A percentile compares a stretch with the other conserved stretches of the same genome.
These are phyloP conservation scores for Uloborus diversus DNA, from an alignment of 1,140 invertebrate genomes.

Conservation along the genomic window DNA sequence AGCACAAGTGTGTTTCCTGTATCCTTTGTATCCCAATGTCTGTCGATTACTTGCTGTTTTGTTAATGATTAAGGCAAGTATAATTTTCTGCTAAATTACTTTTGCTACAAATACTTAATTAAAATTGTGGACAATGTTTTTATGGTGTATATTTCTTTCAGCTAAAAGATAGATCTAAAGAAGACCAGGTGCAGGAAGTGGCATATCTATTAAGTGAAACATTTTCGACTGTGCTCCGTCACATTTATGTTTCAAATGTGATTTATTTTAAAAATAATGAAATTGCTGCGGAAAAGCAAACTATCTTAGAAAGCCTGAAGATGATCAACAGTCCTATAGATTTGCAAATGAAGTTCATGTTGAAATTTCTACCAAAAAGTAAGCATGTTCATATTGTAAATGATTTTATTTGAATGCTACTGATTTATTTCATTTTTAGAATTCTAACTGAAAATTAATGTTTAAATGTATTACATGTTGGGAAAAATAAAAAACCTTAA, in stretches of 20 bases:
- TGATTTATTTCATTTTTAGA: too few relatives aligned
- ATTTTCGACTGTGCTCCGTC: constrained; percentile 8
- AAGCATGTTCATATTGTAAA: not conserved
- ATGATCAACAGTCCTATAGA: not conserved
- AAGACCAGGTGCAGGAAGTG: not conserved
- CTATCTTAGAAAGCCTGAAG: not conserved
- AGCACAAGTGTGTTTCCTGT: constrained; percentile 1
- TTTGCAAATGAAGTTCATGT: not conserved
- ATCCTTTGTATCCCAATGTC: constrained; percentile 33
- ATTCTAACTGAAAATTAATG: too few relatives aligned
- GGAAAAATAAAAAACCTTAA: too few relatives aligned
- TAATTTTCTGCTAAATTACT: not conserved
- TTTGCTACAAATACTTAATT: not conserved
- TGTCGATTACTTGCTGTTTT: constrained; percentile 29
- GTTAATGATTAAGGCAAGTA: not conserved
- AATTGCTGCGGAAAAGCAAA: not conserved
- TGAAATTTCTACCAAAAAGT: not conserved
- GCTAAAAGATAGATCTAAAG: not conserved
- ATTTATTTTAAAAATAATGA: not conserved
- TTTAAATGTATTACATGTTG: too few relatives aligned
- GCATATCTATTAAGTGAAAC: constrained; percentile 28
- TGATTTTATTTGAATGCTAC: not conserved
- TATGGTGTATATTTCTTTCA: not conserved
- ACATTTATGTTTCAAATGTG: constrained; percentile 10
- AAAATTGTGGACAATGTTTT: not conserved